Conservation (phyloP, 2,888 invertebrate genomes). For the Spicauda simplicius region DNA sequence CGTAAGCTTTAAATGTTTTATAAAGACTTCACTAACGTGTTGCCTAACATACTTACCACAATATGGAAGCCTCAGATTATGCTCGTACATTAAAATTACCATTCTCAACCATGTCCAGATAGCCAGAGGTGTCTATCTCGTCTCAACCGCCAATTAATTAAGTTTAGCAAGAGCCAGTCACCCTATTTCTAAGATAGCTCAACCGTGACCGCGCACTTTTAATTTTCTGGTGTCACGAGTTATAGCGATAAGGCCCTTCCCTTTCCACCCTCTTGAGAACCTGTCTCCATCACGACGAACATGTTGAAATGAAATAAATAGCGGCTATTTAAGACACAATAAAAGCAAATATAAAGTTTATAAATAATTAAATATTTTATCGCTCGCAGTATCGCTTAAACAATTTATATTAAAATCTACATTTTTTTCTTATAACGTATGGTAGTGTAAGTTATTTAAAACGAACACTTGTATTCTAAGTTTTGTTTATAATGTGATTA, state of each 20-base stretch:
- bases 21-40: too few relatives aligned
- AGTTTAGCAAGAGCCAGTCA: constrained; percentile 74
- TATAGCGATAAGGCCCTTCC: constrained; percentile 73
- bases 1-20: too few relatives aligned
- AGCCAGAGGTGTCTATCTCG: constrained; percentile 45
- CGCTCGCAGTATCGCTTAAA: too few relatives aligned
- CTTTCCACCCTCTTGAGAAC: constrained; percentile 58
- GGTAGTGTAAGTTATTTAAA: too few relatives aligned
- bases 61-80: too few relatives aligned
- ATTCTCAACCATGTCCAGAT: not conserved
- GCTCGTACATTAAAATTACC: too few relatives aligned
- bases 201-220: constrained; percentile 76
- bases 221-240: constrained; percentile 81
- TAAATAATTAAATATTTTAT: too few relatives aligned
- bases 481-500: too few relatives aligned
- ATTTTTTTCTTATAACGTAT: too few relatives aligned
- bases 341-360: not conserved
- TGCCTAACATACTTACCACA: too few relatives aligned
- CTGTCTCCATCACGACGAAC: constrained; percentile 1
- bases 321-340: not conserved
- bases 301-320: not conserved
- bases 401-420: too few relatives aligned
- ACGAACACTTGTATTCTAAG: too few relatives aligned
- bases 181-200: constrained; percentile 74
- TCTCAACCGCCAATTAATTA: constrained; percentile 75